Base-by-base conservation (phyloP, 2,113 vertebrate species). In the Barnardius zonarius region DNA sequence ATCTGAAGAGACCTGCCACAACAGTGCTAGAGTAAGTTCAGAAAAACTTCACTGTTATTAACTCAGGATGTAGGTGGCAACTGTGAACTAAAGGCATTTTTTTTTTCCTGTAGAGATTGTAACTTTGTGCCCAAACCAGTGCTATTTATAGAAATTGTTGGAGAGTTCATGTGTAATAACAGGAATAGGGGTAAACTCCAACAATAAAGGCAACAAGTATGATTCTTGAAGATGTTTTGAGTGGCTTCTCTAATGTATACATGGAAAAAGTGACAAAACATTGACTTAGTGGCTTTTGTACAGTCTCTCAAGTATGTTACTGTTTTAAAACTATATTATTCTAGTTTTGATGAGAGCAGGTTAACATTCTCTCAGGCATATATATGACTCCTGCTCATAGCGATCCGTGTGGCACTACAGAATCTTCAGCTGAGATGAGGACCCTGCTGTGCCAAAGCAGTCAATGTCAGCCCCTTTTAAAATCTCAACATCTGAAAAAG, bases 1-100 rank as follows among this genome's bases (percentile, higher is more conserved):
- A 88, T 82, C 94, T 73, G 73, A 86, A 90, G 90, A 92, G 94
- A 92, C 51, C 75, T 96, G 81, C 78, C 61, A 86, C 0, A 17
- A 54, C 46, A 97, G 31, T 79, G 46, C 49, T 82, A 79, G 83
- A 96, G 46, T 35, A 67, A 46, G 69, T 92, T 93, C 70, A 75
- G 75, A 85, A 92, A 80, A 93, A 52, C 57, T 52, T 91, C 77
- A 49, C 46, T 90, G 49, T 81, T 81, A 49, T 63, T 95, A 67
- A 83, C 68, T 88, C 48, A 80, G 46, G 46, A 41, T 85, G 66
- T 64, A 75, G 74, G 44, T 96, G 88, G 43, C 74, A 87, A 76
- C 89, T 80, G 73, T 85, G 86, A 92, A 89, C 63, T 69, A 92
- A 82, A 90, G 54, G 31, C 9, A 28, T 27, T 62, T 85, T n/a